Evolutionary conservation across 1,140 invertebrate species (phyloP), one percentile per base, ranked within the genome.

Genomic region (Temnothorax nylanderi): DNA sequence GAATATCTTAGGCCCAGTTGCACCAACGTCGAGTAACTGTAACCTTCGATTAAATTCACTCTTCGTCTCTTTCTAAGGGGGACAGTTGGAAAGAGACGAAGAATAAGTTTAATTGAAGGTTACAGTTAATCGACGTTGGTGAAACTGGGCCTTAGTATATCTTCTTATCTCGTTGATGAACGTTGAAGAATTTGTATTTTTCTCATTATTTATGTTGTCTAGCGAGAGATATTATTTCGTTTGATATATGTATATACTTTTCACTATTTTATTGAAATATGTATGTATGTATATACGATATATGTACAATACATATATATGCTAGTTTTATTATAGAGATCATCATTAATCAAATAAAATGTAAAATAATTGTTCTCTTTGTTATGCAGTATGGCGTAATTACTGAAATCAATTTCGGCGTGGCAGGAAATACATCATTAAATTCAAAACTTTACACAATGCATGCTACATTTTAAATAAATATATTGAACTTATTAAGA

Each of bases 331-430:
- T 64, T 64, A 65, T 37, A 65, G 26, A 78, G 26, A 78, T 64
- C 26, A 78, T 78, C 44, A 77, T 77, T 77, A 49, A 49, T 77
- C 41, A 32, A 58, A 32, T 62, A 34, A 78, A 78, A 65, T 78
- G 11, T 65, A 62, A 62, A 77, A 62, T 77, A 64, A 49, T 77
- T 49, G 26, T 54, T 64, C 37, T 65, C 60, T 65, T 78, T 7
- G 60, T 78, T 78, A 78, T 65, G 32, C 60, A 78, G 6, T 47
- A 78, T 34, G 18, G 11, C 44, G 32, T 78, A 78, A 78, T 78
- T 78, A 65, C 44, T 78, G 76, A 78, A 26, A 65, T 65, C 44
- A 65, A 65, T 78, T 78, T 78, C 11, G 18, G 18, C 3, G 18
- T 64, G 56, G 41, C 44, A 34, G 58, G 16, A 41, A 65, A 78